Base-by-base conservation (phyloP, 2,888 invertebrate species). In the Copidosoma aretas region DNA sequence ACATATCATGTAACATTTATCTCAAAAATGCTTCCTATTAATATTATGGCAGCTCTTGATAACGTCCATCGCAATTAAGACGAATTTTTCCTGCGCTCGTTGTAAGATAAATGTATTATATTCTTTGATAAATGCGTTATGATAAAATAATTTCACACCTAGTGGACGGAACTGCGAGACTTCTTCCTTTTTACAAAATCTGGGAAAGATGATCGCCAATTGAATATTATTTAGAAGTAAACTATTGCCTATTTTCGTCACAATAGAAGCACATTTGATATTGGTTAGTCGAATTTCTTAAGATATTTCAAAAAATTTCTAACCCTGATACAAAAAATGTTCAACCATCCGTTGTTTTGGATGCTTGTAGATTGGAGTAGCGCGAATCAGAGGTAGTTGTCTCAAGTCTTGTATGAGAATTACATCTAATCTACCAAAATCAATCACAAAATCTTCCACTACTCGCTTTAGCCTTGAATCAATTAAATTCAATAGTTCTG, bases 401-500 rank as follows among this genome's bases (percentile, higher is more conserved):
- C 80, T 73, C 46, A 84, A 75, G 76, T 83, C 83, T 21, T 81
- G 80, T 71, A 78, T 77, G 1, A 81, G 75, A 71, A 82, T 79
- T 0, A 83, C 60, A 66, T 82, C 77, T 24, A 80, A 21, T 49
- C 81, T 79, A 41, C 80, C 81, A 72, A 82, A 82, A 74, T 76
- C 62, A 21, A 65, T 76, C 68, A 66, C 74, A 72, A 74, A 80
- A 74, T 76, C 73, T 15, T 77, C 78, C 41, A 78, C 80, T 10
- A 82, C 81, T 75, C 81, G 79, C 65, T 79, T 79, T 54, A 82
- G 63, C 24, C 81, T 54, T 19, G 70, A 22, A 75, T 80, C 77
- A 52, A 81, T 77, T 64, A 78, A 65, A 17, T 22, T 43, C 24
- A 81, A 70, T 43, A 80, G 53, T 68, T 80, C 79, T 24, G 78